These are phyloP conservation scores for Brenthis daphne DNA, from an alignment of 2,888 invertebrate species.

Conservation along the genomic window DNA sequence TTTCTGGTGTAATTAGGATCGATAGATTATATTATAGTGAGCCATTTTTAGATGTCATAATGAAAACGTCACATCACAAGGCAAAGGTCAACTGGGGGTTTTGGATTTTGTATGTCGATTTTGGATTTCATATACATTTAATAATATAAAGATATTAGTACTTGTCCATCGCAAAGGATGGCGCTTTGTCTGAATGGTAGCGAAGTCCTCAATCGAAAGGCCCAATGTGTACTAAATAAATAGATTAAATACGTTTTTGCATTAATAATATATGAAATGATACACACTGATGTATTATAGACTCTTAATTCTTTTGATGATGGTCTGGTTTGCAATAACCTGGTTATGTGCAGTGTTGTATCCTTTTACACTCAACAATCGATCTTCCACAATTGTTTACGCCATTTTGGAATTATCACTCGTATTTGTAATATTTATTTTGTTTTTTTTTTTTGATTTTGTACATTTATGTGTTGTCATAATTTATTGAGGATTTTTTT, in stretches of 20 bases:
- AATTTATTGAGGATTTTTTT: background rate
- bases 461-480: background rate
- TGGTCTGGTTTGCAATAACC: constrained; percentile 18
- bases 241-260: background rate
- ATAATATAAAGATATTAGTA: constrained; percentile 3
- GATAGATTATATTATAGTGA: constrained; percentile 49
- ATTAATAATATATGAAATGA: background rate
- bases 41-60: constrained; percentile 65
- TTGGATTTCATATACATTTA: constrained; percentile 9
- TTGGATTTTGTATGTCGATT: constrained; percentile 22
- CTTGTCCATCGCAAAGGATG: background rate
- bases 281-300: constrained; percentile 1
- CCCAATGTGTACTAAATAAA: background rate
- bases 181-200: background rate
- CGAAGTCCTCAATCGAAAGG: constrained; percentile 4
- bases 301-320: constrained; percentile 16
- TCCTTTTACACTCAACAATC: constrained; percentile 11
- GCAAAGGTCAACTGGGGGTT: constrained; percentile 19
- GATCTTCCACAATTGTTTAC: constrained; percentile 17
- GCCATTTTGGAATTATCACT: constrained; percentile 13
- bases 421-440: background rate
- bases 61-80: constrained; percentile 59
- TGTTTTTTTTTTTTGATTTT: background rate
- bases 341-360: constrained; percentile 16
- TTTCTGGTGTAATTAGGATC: constrained; percentile 59